These are phyloP conservation scores for Chymomyza caudatula DNA, from an alignment of 2,888 invertebrate genomes.

Conservation along the genomic window DNA sequence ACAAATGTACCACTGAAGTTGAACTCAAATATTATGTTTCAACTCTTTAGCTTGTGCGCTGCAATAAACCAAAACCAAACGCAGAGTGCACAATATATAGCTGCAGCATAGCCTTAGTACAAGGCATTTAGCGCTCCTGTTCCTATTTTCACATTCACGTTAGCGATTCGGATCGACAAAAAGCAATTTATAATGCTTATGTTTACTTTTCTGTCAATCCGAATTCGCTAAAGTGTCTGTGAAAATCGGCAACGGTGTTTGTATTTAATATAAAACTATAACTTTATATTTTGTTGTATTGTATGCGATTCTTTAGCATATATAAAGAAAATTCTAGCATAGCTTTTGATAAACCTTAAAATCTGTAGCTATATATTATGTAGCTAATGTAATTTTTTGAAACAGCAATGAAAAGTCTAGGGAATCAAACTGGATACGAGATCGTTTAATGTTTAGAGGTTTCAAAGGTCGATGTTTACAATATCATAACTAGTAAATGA, in stretches of 20 bases:
- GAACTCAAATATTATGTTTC: background rate
- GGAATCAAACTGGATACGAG: background rate
- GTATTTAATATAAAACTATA: background rate
- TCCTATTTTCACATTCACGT: too few relatives aligned
- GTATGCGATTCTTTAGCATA: background rate
- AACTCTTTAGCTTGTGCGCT: constrained; percentile 57
- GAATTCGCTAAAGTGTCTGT: too few relatives aligned
- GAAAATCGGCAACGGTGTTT: too few relatives aligned
- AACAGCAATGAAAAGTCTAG: background rate
- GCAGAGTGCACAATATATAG: constrained; percentile 30
- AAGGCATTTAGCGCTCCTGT: too few relatives aligned
- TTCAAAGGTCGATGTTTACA: too few relatives aligned
- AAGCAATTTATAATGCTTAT: too few relatives aligned
- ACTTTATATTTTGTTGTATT: background rate
- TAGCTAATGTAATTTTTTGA: background rate
- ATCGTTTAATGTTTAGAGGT: too few relatives aligned
- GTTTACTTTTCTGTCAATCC: too few relatives aligned
- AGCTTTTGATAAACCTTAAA: background rate
- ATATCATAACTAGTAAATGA: too few relatives aligned
- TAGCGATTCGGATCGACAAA: too few relatives aligned
- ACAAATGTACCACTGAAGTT: background rate
- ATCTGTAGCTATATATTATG: background rate
- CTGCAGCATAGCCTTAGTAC: constrained; percentile 52
- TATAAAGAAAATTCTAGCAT: background rate
- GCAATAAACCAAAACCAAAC: constrained; percentile 22